Evolutionary conservation across 2,113 vertebrate genomes (phyloP), one percentile per base, ranked within the genome.

Genomic region (Phylloscopus trochiloides): DNA sequence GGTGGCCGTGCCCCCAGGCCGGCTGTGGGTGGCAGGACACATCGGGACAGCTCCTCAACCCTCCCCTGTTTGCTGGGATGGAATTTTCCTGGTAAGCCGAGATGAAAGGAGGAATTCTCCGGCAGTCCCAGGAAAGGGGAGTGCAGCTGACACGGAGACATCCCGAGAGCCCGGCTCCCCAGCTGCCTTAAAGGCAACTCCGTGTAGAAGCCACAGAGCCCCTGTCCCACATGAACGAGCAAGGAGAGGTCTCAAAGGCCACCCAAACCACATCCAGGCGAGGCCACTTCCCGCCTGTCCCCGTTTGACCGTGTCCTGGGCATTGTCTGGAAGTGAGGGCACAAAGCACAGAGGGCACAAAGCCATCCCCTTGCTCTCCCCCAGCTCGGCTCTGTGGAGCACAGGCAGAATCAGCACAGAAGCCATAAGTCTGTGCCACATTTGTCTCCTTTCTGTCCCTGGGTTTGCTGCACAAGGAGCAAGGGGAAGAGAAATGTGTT

Each of bases 401-500:
- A 2, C 26, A 54, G 75, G 50, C 78, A 12, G 80, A 67, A 76
- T 62, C 61, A 34, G 68, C 86, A 71, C 17, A 3, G 58, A 76
- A 92, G 16, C 67, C 85, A 40, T 88, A 65, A 90, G 34, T 42
- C 88, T 88, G 79, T 42, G 68, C 59, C 63, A 63, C 88, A 34
- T 94, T 92, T 48, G 36, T 73, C 48, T 95, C 74, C 67, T 95
- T 92, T 88, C 78, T 90, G 90, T 93, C 82, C 70, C 78, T 26
- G 67, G 54, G 38, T 47, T 95, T 58, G 57, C 66, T 58, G 91
- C 71, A 38, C 54, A 38, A 87, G 92, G 71, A 83, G 43, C 54
- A 40, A n/a, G n/a, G 71, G 38, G 67, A 83, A 92, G 68, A 94
- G 93, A 88, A 97, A 93, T 67, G 68, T 74, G 75, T 59, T 80